phyloP scores from a whole-genome alignment of 2,797 vertebrate species.

The Gorsachius magnificus region DNA sequence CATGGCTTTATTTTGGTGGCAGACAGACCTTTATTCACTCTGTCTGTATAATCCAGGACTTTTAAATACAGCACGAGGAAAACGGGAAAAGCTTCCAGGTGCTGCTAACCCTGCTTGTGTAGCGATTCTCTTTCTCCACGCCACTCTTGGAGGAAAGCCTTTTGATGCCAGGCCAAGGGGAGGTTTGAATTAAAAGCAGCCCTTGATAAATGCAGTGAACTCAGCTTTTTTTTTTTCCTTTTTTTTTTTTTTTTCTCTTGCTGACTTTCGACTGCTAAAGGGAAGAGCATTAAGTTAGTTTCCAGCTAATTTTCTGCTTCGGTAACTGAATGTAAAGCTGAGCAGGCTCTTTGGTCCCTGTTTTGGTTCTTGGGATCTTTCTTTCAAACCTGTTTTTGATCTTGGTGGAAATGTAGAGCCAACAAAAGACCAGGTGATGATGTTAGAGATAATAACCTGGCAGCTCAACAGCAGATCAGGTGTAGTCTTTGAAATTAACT shows the following conservation, averaged over 20 bases:
- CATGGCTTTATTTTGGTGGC: neutral
- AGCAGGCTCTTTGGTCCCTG: neutral
- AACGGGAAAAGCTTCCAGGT: neutral
- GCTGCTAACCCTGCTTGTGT: neutral
- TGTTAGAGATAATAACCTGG: neutral
- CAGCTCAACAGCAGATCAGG: neutral
- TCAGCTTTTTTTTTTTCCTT: accelerated
- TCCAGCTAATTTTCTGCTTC: neutral
- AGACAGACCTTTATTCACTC: neutral
- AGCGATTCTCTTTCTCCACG: neutral
- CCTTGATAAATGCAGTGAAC: neutral
- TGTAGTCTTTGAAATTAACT: neutral
- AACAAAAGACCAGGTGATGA: neutral
- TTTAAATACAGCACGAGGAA: neutral
- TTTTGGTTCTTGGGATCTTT: neutral
- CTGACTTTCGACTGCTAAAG: neutral
- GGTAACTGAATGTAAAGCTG: neutral
- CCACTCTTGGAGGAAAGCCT: neutral
- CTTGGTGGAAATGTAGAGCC: neutral
- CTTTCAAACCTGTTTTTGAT: neutral
- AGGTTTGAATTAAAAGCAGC: neutral
- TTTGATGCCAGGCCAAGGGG: neutral
- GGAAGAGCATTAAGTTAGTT: neutral
- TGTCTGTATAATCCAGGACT: neutral
- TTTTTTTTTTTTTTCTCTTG: too few relatives aligned